Evolutionary conservation across 2,113 vertebrate species (phyloP).

Genomic region (Thamnophis sirtalis): DNA sequence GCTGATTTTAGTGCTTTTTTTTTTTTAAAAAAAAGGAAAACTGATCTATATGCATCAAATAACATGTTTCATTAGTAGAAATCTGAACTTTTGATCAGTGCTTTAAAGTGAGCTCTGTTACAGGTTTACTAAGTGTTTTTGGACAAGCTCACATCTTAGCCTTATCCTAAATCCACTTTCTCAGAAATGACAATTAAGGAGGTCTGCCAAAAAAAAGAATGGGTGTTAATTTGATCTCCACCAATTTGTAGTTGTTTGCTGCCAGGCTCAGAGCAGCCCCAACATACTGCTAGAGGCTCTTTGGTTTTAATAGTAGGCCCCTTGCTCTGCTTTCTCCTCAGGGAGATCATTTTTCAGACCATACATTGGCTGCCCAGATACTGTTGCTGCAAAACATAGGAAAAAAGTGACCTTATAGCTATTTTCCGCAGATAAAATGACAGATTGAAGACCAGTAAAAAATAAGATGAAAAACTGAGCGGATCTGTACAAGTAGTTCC

Average conservation of each 20-base stretch:
- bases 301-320: neutral
- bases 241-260: neutral
- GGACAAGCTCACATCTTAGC: neutral
- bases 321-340: neutral
- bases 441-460: neutral
- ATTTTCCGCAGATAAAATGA: constrained; percentile 1
- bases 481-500: neutral
- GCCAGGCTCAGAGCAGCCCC: neutral
- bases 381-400: neutral
- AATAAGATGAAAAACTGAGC: neutral
- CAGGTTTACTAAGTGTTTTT: neutral
- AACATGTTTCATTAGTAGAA: neutral
- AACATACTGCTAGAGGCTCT: neutral
- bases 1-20: neutral
- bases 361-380: neutral
- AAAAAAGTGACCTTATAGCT: neutral
- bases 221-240: neutral
- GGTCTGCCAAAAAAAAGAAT: neutral
- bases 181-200: neutral
- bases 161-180: neutral
- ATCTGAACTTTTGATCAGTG: neutral
- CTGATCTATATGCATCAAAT: neutral
- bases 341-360: neutral
- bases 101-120: neutral
- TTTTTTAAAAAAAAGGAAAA: neutral